Percentiles rank a stretch among this genome's conserved stretches.
Evolutionary conservation across 2,888 invertebrate species (phyloP).

Genomic region (Venustoraphidia nigricollis): DNA sequence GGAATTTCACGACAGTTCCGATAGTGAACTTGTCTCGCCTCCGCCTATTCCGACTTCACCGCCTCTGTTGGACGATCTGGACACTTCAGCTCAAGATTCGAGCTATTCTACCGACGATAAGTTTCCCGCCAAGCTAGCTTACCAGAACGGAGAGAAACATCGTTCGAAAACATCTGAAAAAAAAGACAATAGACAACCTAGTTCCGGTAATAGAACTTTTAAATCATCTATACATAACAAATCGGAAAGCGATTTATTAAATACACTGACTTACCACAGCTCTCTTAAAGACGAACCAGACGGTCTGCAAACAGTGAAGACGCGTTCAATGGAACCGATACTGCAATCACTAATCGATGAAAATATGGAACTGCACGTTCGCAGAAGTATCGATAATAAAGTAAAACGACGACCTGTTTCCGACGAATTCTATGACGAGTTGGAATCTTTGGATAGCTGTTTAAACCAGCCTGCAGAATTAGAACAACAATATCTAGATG

Average conservation of each 20-base stretch:
- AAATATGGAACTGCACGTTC: constrained; percentile 36
- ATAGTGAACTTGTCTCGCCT: constrained; percentile 63
- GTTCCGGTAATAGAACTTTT: too few relatives aligned
- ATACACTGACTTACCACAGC: too few relatives aligned
- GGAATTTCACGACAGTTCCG: constrained; percentile 63
- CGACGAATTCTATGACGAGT: constrained; percentile 55
- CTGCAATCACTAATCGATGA: constrained; percentile 16
- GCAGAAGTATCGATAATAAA: constrained; percentile 18
- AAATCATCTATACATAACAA: too few relatives aligned
- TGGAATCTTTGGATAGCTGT: constrained; percentile 40
- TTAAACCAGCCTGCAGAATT: constrained; percentile 27
- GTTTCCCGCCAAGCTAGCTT: too few relatives aligned
- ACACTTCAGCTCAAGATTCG: constrained; percentile 24
- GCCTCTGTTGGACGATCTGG: constrained; percentile 55
- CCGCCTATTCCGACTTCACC: constrained; percentile 65
- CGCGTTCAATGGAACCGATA: too few relatives aligned
- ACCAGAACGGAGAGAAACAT: too few relatives aligned
- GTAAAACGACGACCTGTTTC: constrained; percentile 59
- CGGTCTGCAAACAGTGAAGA: constrained; percentile 9
- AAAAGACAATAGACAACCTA: too few relatives aligned
- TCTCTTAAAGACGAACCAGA: constrained; percentile 12
- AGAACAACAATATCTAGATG: constrained; percentile 45
- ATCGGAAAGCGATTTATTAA: too few relatives aligned
- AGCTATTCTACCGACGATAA: too few relatives aligned
- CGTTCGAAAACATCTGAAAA: too few relatives aligned